These are phyloP conservation scores for Mus spicilegus DNA, from an alignment of 2,113 vertebrate species.

Conservation along the genomic window DNA sequence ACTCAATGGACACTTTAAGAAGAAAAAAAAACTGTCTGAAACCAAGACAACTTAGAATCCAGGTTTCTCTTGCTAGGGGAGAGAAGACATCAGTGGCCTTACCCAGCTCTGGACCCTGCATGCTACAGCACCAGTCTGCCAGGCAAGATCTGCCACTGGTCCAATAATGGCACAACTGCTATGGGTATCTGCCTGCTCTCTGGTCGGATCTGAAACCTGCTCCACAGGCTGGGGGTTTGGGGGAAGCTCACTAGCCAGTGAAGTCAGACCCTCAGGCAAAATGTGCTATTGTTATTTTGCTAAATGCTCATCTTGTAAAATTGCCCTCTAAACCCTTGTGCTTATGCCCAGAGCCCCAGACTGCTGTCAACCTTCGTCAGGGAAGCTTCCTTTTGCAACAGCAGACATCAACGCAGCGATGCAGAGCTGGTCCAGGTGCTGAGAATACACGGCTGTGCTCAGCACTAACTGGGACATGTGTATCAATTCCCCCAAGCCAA, in stretches of 20 bases:
- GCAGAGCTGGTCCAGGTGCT: background rate
- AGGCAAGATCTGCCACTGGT: background rate
- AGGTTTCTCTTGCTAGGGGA: background rate
- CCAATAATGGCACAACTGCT: too few relatives aligned
- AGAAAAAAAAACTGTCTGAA: background rate
- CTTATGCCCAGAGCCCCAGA: background rate
- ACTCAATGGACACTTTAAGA: background rate
- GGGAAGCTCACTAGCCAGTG: background rate
- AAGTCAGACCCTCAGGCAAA: background rate
- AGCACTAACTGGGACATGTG: too few relatives aligned
- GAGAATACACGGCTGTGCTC: background rate
- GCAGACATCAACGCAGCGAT: background rate
- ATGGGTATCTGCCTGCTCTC: background rate
- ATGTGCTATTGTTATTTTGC: too few relatives aligned
- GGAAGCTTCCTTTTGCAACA: background rate
- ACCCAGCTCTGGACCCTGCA: background rate
- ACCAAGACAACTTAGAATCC: background rate
- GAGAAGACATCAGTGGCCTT: background rate
- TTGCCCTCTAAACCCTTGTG: background rate
- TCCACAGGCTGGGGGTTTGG: too few relatives aligned
- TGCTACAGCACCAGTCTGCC: background rate
- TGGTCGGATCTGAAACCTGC: background rate
- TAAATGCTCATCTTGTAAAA: background rate
- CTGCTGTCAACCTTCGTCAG: background rate
- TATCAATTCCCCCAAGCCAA: background rate